Evolutionary conservation across 2,888 invertebrate genomes (phyloP).

Genomic region (Mesorhabditis spiculigera): DNA sequence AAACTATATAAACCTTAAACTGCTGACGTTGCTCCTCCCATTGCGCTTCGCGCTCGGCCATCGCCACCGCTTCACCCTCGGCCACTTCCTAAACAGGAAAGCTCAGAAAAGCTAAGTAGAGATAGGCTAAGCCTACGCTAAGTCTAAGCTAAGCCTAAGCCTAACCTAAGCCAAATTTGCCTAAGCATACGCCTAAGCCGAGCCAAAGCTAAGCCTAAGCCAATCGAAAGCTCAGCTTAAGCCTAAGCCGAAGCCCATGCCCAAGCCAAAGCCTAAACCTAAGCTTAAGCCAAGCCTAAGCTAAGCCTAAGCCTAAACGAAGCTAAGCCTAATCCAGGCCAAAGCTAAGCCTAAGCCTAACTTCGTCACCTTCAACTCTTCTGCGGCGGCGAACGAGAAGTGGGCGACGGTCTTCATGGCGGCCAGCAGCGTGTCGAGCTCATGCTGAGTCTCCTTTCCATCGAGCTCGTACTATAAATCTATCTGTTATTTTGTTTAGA

Average conservation of each 20-base stretch:
- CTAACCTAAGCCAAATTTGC: background rate
- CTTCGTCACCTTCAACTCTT: constrained; percentile 37
- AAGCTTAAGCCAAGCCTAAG: background rate
- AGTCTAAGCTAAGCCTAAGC: too few species aligned
- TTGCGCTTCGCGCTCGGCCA: constrained; percentile 51
- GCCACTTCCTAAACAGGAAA: constrained; percentile 29
- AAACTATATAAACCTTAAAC: constrained; percentile 25
- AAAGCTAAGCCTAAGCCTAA: background rate
- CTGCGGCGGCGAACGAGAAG: constrained; percentile 43
- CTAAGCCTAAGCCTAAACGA: background rate
- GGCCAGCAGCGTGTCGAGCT: constrained; percentile 39
- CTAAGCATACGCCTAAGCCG: background rate
- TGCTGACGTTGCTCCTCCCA: constrained; percentile 47
- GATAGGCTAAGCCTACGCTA: background rate
- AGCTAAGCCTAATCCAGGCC: background rate
- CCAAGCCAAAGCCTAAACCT: background rate
- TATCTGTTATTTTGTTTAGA: background rate
- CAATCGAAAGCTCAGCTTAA: background rate
- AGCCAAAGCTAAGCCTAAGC: background rate
- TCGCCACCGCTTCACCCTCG: constrained; percentile 48
- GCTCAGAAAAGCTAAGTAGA: background rate
- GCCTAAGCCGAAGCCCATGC: background rate
- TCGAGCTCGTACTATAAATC: constrained; percentile 40
- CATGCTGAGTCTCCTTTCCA: constrained; percentile 29
- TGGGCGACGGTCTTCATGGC: constrained; percentile 26